These are phyloP conservation scores for Typhlichthys eigenmanni DNA, from an alignment of 2,797 vertebrate species.

Conservation along the genomic window DNA sequence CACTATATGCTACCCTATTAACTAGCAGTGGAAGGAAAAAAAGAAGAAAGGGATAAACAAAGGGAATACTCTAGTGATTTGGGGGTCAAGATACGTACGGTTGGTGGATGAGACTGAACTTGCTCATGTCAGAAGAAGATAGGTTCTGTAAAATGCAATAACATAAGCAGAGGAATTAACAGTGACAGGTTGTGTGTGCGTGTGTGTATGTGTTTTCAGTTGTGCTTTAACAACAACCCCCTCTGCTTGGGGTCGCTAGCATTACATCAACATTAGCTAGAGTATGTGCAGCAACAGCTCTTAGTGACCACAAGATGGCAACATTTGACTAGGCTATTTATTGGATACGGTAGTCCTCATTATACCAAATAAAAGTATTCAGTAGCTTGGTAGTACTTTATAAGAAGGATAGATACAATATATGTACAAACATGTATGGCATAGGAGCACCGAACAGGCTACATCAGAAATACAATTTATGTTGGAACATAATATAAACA, in stretches of 20 bases:
- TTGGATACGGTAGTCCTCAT: too few species aligned
- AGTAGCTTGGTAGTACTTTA: too few species aligned
- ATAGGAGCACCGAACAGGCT: too few species aligned
- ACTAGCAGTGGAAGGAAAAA: background rate
- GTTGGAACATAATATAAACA: too few species aligned
- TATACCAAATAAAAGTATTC: too few species aligned
- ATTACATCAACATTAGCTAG: too few species aligned
- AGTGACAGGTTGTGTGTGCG: background rate
- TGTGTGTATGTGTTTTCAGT: too few species aligned
- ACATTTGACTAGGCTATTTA: constrained; percentile 33
- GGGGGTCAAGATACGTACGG: constrained; percentile 77
- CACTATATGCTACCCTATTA: background rate
- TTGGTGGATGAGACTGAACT: constrained; percentile 79
- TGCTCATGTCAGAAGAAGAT: constrained; percentile 77
- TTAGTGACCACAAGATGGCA: constrained; percentile 68
- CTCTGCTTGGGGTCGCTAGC: too few species aligned
- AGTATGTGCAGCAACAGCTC: constrained; percentile 10
- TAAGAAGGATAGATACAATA: too few species aligned
- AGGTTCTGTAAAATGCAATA: constrained; percentile 72
- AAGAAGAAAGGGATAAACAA: background rate
- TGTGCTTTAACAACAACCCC: too few species aligned
- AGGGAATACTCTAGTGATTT: background rate
- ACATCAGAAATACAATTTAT: too few species aligned
- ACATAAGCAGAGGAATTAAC: constrained; percentile 5
- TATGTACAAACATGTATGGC: too few species aligned